Conservation (phyloP, 2,888 invertebrate genomes). For the Diarsia rubi region DNA sequence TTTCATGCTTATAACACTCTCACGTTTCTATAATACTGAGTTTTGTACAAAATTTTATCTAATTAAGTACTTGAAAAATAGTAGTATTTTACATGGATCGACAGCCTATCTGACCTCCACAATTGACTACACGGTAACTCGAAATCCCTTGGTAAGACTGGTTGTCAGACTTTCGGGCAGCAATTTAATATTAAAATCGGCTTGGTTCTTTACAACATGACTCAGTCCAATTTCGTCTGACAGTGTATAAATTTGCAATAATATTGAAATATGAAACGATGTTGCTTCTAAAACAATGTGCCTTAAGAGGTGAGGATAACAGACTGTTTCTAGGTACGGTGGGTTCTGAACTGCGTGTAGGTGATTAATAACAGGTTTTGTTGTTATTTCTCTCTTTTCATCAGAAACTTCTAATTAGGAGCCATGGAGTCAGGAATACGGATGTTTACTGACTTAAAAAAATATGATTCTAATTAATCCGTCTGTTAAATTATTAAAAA, state of each 20-base stretch:
- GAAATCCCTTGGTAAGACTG: neutral
- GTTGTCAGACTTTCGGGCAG: neutral
- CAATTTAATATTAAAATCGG: neutral
- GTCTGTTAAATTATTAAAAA: too few species aligned
- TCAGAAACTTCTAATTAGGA: too few species aligned
- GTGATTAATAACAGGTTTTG: neutral
- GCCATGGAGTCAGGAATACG: too few species aligned
- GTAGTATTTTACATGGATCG: too few species aligned
- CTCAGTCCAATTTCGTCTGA: conserved; percentile 37
- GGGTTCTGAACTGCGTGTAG: neutral
- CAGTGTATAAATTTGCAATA: conserved; percentile 56
- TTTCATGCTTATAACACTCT: neutral
- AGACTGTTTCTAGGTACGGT: neutral
- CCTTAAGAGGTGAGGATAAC: neutral
- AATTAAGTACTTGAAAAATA: neutral
- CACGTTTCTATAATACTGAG: neutral
- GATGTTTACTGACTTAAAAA: too few species aligned
- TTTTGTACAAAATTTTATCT: neutral
- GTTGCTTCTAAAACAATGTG: neutral
- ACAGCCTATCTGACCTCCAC: neutral
- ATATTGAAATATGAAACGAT: conserved; percentile 60
- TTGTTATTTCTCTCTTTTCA: too few species aligned
- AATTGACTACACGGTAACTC: neutral
- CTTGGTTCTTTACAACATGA: conserved; percentile 38
- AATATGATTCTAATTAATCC: too few species aligned